Evolutionary conservation across 2,113 vertebrate genomes (phyloP).

Genomic region (Carettochelys insculpta): DNA sequence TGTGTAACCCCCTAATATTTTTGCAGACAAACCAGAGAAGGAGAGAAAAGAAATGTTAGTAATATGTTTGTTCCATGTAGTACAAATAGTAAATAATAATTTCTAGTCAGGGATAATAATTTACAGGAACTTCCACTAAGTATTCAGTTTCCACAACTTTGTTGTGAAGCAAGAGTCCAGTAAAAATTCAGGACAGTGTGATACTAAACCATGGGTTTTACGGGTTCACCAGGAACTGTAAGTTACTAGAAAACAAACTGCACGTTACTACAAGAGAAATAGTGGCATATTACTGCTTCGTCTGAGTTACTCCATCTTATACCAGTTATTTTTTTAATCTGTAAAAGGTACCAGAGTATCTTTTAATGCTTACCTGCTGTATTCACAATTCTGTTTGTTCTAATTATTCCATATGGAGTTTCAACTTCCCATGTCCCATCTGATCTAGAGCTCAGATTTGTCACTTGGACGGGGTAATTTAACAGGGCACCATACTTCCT

Average conservation of each 20-base stretch:
- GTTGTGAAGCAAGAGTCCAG: background rate
- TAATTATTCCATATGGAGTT: slow-evolving; percentile 88
- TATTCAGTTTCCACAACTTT: background rate
- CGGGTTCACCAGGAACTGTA: background rate
- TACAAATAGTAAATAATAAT: background rate
- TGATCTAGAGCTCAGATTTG: slow-evolving; percentile 75
- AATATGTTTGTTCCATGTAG: background rate
- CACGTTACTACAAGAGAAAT: background rate
- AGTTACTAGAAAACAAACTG: background rate
- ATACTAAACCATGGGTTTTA: background rate
- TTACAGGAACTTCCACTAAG: background rate
- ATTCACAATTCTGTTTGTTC: slow-evolving; percentile 91
- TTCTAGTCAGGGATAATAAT: background rate
- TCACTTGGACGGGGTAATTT: slow-evolving; percentile 88
- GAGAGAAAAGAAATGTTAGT: background rate
- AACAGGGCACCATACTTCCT: slow-evolving; percentile 94
- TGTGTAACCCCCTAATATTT: background rate
- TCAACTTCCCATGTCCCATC: slow-evolving; percentile 94
- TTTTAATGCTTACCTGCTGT: slow-evolving; percentile 81
- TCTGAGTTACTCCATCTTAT: background rate
- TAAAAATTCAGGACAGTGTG: background rate
- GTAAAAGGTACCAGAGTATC: background rate
- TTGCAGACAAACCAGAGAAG: background rate
- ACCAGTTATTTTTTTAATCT: background rate
- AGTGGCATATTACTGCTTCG: background rate